Percentiles rank a stretch among this genome's conserved stretches.
phyloP scores from a whole-genome alignment of 2,797 vertebrate species.

The Lithobates pipiens region DNA sequence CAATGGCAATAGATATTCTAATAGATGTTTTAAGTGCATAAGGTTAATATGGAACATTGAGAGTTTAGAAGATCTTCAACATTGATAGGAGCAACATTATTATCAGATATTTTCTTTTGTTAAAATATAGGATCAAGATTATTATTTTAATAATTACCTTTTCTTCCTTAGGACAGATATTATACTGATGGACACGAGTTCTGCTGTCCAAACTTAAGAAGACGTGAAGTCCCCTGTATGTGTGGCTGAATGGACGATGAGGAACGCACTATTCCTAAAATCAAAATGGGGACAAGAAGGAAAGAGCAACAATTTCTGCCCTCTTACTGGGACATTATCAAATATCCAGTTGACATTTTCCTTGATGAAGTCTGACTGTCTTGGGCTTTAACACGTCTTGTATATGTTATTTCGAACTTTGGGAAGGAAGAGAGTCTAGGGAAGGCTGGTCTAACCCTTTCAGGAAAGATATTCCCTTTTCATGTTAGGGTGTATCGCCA shows the following conservation, averaged over 20 bases:
- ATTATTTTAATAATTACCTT: background rate
- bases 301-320: background rate
- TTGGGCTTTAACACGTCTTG: conserved; percentile 41
- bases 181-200: conserved; percentile 30
- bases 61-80: no score
- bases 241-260: conserved; percentile 17
- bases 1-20: no score
- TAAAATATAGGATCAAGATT: background rate
- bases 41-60: no score
- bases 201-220: conserved; percentile 25
- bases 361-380: conserved; percentile 12
- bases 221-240: conserved; percentile 36
- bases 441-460: conserved; percentile 35
- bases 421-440: conserved; percentile 26
- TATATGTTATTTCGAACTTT: conserved; percentile 22
- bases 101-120: no score
- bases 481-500: conserved; percentile 15
- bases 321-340: background rate
- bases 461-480: conserved; percentile 17
- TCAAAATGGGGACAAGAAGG: conserved; percentile 22
- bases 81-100: no score
- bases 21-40: no score
- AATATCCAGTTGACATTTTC: conserved; percentile 25
- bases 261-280: conserved; percentile 14
- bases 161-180: conserved; percentile 23